Conservation (phyloP, 2,888 invertebrate genomes). For the Drosophila cognata region DNA sequence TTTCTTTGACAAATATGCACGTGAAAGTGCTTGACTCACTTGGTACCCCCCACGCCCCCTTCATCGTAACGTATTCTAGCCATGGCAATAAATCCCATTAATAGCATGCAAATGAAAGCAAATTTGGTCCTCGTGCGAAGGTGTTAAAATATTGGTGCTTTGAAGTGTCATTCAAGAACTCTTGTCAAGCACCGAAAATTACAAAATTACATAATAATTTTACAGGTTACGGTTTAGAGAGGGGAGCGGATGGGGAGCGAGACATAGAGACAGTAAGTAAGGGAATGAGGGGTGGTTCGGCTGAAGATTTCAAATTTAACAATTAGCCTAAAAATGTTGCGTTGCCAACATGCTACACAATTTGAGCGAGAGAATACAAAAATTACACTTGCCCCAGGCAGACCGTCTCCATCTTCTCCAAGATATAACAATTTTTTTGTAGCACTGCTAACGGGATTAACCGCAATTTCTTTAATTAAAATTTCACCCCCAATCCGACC, state of each 20-base stretch:
- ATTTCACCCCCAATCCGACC: slow-evolving; percentile 58
- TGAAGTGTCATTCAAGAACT: slow-evolving; percentile 51
- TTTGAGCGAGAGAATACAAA: slow-evolving; percentile 34
- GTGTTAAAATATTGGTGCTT: slow-evolving; percentile 65
- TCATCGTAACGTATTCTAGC: not conserved
- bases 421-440: slow-evolving; percentile 28
- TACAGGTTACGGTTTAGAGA: not conserved
- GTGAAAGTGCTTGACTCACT: slow-evolving; percentile 15
- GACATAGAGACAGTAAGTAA: not conserved
- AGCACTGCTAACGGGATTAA: slow-evolving; percentile 80
- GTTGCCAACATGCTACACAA: slow-evolving; percentile 28
- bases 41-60: not conserved
- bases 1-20: slow-evolving; percentile 74
- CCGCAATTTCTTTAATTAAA: slow-evolving; percentile 84
- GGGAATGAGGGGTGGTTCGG: not conserved
- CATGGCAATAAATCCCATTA: slow-evolving; percentile 70
- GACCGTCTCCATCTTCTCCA: slow-evolving; percentile 30
- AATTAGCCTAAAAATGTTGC: slow-evolving; percentile 56
- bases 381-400: slow-evolving; percentile 56
- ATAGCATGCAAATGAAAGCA: slow-evolving; percentile 68
- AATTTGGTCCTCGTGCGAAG: slow-evolving; percentile 51
- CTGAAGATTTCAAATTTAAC: slow-evolving; percentile 38
- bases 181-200: slow-evolving; percentile 33
- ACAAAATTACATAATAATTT: slow-evolving; percentile 36
- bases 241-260: not conserved